Evolutionary conservation across 2,113 vertebrate genomes (phyloP), one percentile per base, ranked within the genome.

Genomic region (Salvelinus alpinus): DNA sequence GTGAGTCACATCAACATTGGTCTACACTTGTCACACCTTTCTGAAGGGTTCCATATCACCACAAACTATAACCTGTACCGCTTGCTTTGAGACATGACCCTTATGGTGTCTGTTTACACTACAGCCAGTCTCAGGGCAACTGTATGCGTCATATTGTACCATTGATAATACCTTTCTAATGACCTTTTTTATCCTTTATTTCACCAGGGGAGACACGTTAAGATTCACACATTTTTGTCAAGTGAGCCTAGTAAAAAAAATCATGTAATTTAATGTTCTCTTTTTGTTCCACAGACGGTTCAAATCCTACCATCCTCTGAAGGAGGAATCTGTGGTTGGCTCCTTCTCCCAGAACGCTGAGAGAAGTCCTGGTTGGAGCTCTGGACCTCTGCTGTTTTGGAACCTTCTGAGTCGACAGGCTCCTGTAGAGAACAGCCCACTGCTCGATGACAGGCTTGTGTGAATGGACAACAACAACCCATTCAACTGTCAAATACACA

Each of bases 381-480:
- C 86, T 3, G 84, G 90, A 18, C 81, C 94, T 44, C 89, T 91
- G 0, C 87, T 90, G 77, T 84, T 96, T 77, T 94, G 93, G 84
- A 91, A 76, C 25, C 75, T 93, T 4, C 91, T 96, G 44, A 90
- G 84, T 57, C 77, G 86, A 27, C 81, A 38, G 5, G 87, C 81
- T 22, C 48, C 69, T 3, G 85, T 92, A 0, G 95, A 96, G 71
- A 89, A 88, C 86, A 91, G 93, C 16, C 95, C 95, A 1, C 93
- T 96, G 73, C 93, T 97, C 79, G 92, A 90, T 18, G 88, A 94
- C 62, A 87, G 91, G 48, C 87, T 90, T 8, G 92, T 93, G 82
- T 97, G 88, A 92, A 62, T 18, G 25, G 38, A 18, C 25, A 31
- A 65, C 0, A 9, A 12, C 25, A 44, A 22, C 72, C 5, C n/a